Conservation (phyloP, 2,797 vertebrate genomes). For the Phrynocephalus forsythii region DNA sequence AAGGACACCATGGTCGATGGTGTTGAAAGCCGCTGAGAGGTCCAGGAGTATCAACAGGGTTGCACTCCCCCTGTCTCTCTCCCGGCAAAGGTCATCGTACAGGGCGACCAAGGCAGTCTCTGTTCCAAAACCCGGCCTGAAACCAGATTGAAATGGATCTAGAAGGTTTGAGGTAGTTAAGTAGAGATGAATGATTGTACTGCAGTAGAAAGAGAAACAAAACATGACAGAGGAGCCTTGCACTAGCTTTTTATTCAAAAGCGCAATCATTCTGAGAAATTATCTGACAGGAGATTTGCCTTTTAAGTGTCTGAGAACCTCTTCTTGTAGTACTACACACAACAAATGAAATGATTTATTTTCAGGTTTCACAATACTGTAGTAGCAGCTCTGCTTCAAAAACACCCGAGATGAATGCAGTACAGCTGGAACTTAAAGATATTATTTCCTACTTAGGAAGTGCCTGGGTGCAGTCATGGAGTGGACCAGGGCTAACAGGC, state of each 20-base stretch:
- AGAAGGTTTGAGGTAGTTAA: slow-evolving; percentile 17
- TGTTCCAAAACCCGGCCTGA: too few relatives aligned
- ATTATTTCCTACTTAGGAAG: neutral
- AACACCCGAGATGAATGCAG: neutral
- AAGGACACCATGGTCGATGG: too few relatives aligned
- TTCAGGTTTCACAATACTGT: slow-evolving; percentile 28
- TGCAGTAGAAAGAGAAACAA: slow-evolving; percentile 19
- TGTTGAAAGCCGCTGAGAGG: too few relatives aligned
- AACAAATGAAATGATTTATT: slow-evolving; percentile 28
- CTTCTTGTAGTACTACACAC: slow-evolving; percentile 16
- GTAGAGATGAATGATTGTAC: slow-evolving; percentile 2
- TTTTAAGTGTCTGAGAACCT: slow-evolving; percentile 36
- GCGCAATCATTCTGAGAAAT: slow-evolving; percentile 42
- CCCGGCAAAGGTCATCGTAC: too few relatives aligned
- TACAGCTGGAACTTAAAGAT: neutral
- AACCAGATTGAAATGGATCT: too few relatives aligned
- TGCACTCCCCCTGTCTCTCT: too few relatives aligned
- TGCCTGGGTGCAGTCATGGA: too few relatives aligned
- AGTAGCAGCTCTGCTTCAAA: slow-evolving; percentile 36
- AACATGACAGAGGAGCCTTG: slow-evolving; percentile 12
- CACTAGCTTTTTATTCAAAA: slow-evolving; percentile 4
- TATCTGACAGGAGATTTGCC: neutral
- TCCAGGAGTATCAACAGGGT: too few relatives aligned
- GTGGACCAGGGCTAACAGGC: too few relatives aligned
- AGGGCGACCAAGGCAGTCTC: too few relatives aligned